A percentile compares a stretch with the other conserved stretches of the same genome.
phyloP scores from a whole-genome alignment of 2,113 vertebrate genomes.

The Procavia capensis region DNA sequence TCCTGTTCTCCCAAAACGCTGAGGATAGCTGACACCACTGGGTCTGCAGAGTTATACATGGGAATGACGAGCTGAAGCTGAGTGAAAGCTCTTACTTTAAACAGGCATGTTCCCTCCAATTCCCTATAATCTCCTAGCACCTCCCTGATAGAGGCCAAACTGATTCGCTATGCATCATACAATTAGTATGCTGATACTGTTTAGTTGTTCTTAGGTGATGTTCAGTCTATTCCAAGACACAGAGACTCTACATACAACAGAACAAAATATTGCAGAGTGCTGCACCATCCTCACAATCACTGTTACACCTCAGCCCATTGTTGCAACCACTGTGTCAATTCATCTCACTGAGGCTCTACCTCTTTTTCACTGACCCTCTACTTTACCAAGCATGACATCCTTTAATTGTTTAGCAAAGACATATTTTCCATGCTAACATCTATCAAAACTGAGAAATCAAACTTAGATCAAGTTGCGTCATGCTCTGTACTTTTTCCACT shows the following conservation, averaged over 20 bases:
- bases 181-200: not conserved
- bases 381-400: too few relatives aligned
- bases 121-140: too few relatives aligned
- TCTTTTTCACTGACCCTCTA: too few relatives aligned
- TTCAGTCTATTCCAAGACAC: too few relatives aligned
- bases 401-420: not conserved
- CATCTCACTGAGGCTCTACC: too few relatives aligned
- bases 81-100: not conserved
- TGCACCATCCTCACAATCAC: too few relatives aligned
- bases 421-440: not conserved
- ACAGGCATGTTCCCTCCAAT: not conserved
- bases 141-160: not conserved
- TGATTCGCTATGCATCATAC: not conserved
- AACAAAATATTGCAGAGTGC: too few relatives aligned
- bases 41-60: not conserved
- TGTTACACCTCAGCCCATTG: too few relatives aligned
- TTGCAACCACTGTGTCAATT: too few relatives aligned
- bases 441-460: slow-evolving; percentile 6
- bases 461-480: not conserved
- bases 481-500: not conserved
- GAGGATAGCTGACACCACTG: not conserved
- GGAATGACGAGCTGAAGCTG: not conserved
- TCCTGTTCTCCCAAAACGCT: not conserved
- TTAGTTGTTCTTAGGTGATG: not conserved
- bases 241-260: too few relatives aligned